Evolutionary conservation across 2,113 vertebrate species (phyloP), one percentile per base, ranked within the genome.

Genomic region (Hyperoodon ampullatus): DNA sequence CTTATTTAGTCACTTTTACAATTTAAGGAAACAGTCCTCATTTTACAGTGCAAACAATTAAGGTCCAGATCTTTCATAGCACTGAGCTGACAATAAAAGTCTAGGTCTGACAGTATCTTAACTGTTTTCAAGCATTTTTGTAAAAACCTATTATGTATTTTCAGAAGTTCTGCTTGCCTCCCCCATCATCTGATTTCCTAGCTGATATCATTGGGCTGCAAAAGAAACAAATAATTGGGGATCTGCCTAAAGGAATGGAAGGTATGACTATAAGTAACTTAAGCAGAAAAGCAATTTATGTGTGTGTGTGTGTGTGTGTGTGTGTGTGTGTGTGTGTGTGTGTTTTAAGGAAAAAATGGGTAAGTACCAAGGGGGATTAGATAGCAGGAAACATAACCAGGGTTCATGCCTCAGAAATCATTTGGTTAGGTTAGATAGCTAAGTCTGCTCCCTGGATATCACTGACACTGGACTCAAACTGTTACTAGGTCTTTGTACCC

Each of bases 151-250:
- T 95, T 77, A 24, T 96, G 42, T 97, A 35, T 93, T 78, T 65
- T 95, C 96, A 99, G 99, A 99, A 99, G 94, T 98, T 99, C 97
- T 98, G 96, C 80, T 98, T 99, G 96, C 97, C 96, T 7, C 98
- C 99, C 70, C 94, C 98, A 24, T 94, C 98, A 0, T 2, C 97
- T 7, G 95, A 98, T 97, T 97, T 99, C 93, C 97, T 98, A 3
- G 98, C 98, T 61, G 98, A 95, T 63, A 98, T 99, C 70, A 98
- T 98, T 90, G 98, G 98, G 77, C 92, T 97, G 28, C 96, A 74
- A 60, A 97, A 89, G 82, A 92, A 96, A 47, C 81, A 93, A 95
- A 82, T 55, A 55, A 14, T 33, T 53, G 44, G 61, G 39, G 61
- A 88, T 95, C 95, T 78, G 12, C 90, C 71, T 66, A 86, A 75